A percentile compares a stretch with the other conserved stretches of the same genome.
Conservation (phyloP, 2,888 invertebrate genomes). For the Ceramica pisi region DNA sequence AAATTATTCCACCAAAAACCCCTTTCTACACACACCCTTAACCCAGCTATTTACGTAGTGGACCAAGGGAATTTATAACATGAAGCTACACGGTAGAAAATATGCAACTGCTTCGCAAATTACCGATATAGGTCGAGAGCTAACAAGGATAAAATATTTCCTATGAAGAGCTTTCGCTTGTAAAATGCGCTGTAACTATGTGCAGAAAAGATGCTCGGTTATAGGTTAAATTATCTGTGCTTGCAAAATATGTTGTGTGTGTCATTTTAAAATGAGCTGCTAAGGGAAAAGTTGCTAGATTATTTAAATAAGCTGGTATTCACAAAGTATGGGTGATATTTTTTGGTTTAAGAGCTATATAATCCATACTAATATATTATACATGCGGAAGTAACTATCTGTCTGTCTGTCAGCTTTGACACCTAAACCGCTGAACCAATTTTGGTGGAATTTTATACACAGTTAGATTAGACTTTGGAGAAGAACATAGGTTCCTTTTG, state of each 20-base stretch:
- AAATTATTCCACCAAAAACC: neutral
- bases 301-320: neutral
- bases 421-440: too few relatives aligned
- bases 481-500: too few relatives aligned
- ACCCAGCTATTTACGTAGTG: conserved; percentile 9
- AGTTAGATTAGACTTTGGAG: too few relatives aligned
- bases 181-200: conserved; percentile 11
- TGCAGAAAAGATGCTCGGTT: neutral
- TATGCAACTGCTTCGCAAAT: conserved; percentile 38
- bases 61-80: conserved; percentile 37
- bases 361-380: too few relatives aligned
- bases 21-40: conserved; percentile 9
- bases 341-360: too few relatives aligned
- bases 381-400: too few relatives aligned
- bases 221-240: neutral
- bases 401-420: too few relatives aligned
- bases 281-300: neutral
- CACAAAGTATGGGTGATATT: too few relatives aligned
- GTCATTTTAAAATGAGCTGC: neutral
- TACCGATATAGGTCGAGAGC: conserved; percentile 21
- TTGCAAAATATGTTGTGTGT: neutral
- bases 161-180: conserved; percentile 13
- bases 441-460: too few relatives aligned
- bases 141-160: conserved; percentile 28
- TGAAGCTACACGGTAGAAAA: conserved; percentile 25